Conservation (phyloP, 1,140 invertebrate species). For the Caenorhabditis inopinata region DNA sequence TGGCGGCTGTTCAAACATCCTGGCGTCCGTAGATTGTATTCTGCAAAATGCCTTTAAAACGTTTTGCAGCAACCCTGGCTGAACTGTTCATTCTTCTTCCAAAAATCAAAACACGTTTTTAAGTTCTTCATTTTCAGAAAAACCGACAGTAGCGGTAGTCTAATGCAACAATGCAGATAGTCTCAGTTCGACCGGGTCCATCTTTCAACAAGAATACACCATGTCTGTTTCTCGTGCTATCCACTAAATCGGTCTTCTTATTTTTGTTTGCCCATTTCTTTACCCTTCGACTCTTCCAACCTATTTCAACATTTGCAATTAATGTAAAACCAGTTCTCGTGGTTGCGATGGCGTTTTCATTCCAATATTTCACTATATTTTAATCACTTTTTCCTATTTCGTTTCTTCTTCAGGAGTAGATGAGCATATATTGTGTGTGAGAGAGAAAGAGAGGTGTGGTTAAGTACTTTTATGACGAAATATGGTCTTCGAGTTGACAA, state of each 20-base stretch:
- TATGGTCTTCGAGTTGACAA: not conserved
- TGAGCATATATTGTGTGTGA: not conserved
- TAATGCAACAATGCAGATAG: no score
- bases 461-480: not conserved
- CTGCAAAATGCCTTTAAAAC: not conserved
- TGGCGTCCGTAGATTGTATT: no score
- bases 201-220: not conserved
- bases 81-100: not conserved
- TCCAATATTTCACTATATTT: not conserved
- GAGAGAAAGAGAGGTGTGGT: no score
- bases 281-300: not conserved
- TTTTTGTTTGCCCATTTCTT: slow-evolving; percentile 9
- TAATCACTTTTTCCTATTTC: not conserved
- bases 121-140: not conserved
- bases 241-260: not conserved
- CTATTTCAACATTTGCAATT: not conserved
- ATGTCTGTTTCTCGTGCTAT: not conserved
- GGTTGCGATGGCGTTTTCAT: no score
- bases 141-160: no score
- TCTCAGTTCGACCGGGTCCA: not conserved
- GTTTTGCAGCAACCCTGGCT: not conserved
- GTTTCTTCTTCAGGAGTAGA: not conserved
- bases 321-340: slow-evolving; percentile 10
- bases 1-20: not conserved
- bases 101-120: not conserved